These are phyloP conservation scores for Pelodiscus sinensis DNA, from an alignment of 2,113 vertebrate species.

Conservation along the genomic window DNA sequence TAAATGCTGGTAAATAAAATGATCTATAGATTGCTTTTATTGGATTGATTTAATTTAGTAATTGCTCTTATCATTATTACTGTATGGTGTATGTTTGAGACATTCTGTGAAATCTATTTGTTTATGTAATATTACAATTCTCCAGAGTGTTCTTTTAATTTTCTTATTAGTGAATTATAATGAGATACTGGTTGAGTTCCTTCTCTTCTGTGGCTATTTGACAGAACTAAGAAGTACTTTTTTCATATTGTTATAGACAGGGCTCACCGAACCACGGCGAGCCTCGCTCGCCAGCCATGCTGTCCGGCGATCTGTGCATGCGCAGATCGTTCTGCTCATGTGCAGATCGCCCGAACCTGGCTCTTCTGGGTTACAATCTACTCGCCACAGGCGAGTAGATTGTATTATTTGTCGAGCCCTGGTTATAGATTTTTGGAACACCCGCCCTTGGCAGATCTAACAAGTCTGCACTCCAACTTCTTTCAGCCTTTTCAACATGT, in stretches of 20 bases:
- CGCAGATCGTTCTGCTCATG: too few species aligned
- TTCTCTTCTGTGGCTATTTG: not conserved
- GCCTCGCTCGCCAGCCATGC: too few species aligned
- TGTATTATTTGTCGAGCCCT: too few species aligned
- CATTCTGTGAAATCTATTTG: not conserved
- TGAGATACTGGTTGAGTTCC: not conserved
- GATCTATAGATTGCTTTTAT: constrained; percentile 7
- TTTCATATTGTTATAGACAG: not conserved
- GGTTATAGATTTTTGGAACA: not conserved
- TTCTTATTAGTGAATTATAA: not conserved
- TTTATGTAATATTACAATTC: not conserved
- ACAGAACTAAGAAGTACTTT: not conserved
- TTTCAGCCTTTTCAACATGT: not conserved
- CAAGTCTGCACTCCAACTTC: not conserved
- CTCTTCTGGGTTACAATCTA: too few species aligned
- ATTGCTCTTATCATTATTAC: constrained; percentile 1
- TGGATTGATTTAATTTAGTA: constrained; percentile 18
- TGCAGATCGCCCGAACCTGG: too few species aligned
- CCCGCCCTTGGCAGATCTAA: not conserved
- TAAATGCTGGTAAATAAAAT: constrained; percentile 26
- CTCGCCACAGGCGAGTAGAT: too few species aligned
- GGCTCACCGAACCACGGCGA: too few species aligned
- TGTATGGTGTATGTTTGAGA: not conserved
- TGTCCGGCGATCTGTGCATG: too few species aligned
- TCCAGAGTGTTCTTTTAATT: not conserved